These are phyloP conservation scores for Drosophila leonis DNA, from an alignment of 2,888 invertebrate species.

Conservation along the genomic window DNA sequence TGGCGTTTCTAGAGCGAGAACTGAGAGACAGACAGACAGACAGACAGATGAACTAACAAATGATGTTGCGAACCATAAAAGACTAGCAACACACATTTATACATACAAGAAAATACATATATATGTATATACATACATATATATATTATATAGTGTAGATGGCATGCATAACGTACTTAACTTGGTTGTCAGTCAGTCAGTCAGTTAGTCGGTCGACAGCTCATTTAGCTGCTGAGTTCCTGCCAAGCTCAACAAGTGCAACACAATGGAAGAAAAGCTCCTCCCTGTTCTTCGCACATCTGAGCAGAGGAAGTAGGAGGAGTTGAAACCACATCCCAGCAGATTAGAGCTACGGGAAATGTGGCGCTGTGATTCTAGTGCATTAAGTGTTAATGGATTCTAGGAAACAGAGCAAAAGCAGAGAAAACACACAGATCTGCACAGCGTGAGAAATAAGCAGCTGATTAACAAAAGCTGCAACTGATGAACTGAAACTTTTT, in stretches of 20 bases:
- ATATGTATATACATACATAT: slow-evolving; percentile 13
- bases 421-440: slow-evolving; percentile 15
- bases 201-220: slow-evolving; percentile 32
- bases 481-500: not conserved
- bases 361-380: slow-evolving; percentile 46
- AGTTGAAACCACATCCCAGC: slow-evolving; percentile 24
- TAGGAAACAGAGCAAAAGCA: slow-evolving; percentile 29
- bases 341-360: slow-evolving; percentile 34
- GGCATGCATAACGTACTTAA: slow-evolving; percentile 72
- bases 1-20: slow-evolving; percentile 69
- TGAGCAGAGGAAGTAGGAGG: slow-evolving; percentile 55
- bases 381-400: slow-evolving; percentile 58
- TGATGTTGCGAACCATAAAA: slow-evolving; percentile 66
- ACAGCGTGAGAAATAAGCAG: slow-evolving; percentile 40
- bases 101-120: not conserved
- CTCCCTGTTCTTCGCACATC: slow-evolving; percentile 1
- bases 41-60: slow-evolving; percentile 35
- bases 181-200: slow-evolving; percentile 48
- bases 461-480: slow-evolving; percentile 15
- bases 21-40: slow-evolving; percentile 30
- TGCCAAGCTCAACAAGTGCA: slow-evolving; percentile 61
- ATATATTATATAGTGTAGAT: not conserved
- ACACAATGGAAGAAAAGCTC: slow-evolving; percentile 41
- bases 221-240: slow-evolving; percentile 29
- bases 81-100: slow-evolving; percentile 53